Percentiles rank a stretch among this genome's conserved stretches.
These are phyloP conservation scores for Fregata magnificens DNA, from an alignment of 2,113 vertebrate species.

Conservation along the genomic window DNA sequence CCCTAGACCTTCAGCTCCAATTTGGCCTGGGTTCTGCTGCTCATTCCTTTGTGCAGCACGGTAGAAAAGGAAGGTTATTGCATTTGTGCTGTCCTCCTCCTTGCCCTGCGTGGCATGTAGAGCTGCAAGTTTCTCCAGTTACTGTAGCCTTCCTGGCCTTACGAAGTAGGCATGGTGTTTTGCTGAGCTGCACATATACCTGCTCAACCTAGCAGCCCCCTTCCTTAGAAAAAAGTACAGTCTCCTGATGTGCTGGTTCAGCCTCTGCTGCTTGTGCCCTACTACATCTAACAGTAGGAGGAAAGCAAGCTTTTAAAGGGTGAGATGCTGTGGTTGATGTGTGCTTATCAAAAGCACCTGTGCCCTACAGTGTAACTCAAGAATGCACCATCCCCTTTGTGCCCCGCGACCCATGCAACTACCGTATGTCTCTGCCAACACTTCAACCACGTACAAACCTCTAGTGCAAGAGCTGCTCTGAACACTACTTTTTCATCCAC, in stretches of 20 bases:
- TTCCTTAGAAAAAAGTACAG: background rate
- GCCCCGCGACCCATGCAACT: fast-evolving
- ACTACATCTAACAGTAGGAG: background rate
- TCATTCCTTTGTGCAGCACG: background rate
- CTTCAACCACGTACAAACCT: background rate
- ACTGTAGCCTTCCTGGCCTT: background rate
- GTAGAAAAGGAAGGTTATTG: background rate
- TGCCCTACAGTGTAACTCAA: too few species aligned
- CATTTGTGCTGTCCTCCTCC: background rate
- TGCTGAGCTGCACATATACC: background rate
- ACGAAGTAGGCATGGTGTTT: fast-evolving
- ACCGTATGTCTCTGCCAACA: background rate
- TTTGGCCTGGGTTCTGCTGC: background rate
- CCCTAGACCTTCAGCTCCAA: background rate
- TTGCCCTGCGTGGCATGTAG: background rate
- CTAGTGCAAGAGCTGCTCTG: background rate
- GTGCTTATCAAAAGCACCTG: background rate
- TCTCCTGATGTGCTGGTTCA: background rate
- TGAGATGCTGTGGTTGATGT: background rate
- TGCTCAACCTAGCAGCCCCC: background rate
- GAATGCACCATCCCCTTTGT: background rate
- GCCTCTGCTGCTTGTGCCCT: background rate
- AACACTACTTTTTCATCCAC: background rate
- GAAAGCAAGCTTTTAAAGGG: background rate
- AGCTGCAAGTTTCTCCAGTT: background rate